A percentile compares a stretch with the other conserved stretches of the same genome.
phyloP scores from a whole-genome alignment of 2,113 vertebrate species.

The Solenodon paradoxus region DNA sequence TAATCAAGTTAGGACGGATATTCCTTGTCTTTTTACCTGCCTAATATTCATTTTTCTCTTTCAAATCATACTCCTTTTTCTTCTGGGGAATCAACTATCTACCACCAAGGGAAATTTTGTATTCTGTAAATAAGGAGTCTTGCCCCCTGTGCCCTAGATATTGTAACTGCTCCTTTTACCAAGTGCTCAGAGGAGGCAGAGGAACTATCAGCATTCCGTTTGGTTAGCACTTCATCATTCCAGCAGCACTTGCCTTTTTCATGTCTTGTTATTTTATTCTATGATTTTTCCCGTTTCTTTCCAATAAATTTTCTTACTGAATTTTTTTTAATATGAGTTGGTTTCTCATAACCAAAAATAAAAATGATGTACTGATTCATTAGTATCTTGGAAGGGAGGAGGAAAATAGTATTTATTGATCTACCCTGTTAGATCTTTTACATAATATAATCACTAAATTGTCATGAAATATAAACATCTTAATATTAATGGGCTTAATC shows the following conservation, averaged over 20 bases:
- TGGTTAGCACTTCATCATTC: not conserved
- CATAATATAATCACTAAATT: not conserved
- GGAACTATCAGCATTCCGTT: not conserved
- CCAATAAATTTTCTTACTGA: not conserved
- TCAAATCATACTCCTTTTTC: not conserved
- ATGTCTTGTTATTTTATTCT: conserved; percentile 10
- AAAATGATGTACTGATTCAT: not conserved
- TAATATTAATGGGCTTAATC: conserved; percentile 7
- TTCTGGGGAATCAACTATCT: not conserved
- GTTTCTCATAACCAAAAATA: conserved; percentile 34
- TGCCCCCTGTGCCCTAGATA: not conserved
- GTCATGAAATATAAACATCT: conserved; percentile 30
- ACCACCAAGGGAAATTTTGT: not conserved
- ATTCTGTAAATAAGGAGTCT: not conserved
- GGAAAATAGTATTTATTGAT: not conserved
- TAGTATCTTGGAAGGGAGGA: conserved; percentile 39
- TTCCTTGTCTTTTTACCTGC: not conserved
- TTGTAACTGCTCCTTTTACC: not conserved
- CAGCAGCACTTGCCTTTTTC: not conserved
- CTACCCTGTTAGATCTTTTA: conserved; percentile 25
- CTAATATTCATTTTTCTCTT: not conserved
- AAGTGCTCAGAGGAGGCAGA: not conserved
- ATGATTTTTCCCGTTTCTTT: conserved; percentile 1
- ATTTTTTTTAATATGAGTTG: conserved; percentile 29
- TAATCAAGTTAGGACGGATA: not conserved